Conservation (phyloP, 2,888 invertebrate genomes). For the Biston betularia region DNA sequence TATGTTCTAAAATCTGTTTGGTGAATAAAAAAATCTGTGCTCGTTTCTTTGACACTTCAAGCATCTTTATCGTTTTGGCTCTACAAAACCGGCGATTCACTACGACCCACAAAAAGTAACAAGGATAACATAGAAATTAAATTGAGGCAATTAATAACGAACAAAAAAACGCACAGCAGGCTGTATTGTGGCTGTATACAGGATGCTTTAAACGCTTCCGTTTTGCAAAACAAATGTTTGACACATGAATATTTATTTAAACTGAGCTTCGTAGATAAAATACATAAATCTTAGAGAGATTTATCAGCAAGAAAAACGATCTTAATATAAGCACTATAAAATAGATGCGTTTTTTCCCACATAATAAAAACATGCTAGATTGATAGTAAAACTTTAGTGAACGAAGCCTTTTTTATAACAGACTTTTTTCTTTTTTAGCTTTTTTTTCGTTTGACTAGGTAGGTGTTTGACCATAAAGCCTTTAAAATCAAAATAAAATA, state of each 20-base stretch:
- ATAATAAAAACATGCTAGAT: no score
- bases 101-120: slow-evolving; percentile 62
- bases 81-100: slow-evolving; percentile 61
- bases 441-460: no score
- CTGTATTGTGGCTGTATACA: slow-evolving; percentile 58
- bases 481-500: no score
- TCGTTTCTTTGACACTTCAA: slow-evolving; percentile 42
- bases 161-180: slow-evolving; percentile 63
- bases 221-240: slow-evolving; percentile 33
- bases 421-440: no score
- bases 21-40: not conserved
- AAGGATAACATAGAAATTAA: slow-evolving; percentile 70
- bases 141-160: slow-evolving; percentile 68
- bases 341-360: no score
- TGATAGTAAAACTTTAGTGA: no score
- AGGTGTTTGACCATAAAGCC: no score
- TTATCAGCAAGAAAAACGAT: not conserved
- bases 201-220: slow-evolving; percentile 43
- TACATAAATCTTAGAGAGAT: slow-evolving; percentile 1
- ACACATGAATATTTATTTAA: slow-evolving; percentile 18
- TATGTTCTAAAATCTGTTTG: no score
- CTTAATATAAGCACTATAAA: not conserved
- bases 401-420: no score
- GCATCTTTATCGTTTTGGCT: slow-evolving; percentile 32
- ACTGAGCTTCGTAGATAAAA: not conserved